Conservation (phyloP, 2,888 invertebrate species). For the Copidosoma aretas region DNA sequence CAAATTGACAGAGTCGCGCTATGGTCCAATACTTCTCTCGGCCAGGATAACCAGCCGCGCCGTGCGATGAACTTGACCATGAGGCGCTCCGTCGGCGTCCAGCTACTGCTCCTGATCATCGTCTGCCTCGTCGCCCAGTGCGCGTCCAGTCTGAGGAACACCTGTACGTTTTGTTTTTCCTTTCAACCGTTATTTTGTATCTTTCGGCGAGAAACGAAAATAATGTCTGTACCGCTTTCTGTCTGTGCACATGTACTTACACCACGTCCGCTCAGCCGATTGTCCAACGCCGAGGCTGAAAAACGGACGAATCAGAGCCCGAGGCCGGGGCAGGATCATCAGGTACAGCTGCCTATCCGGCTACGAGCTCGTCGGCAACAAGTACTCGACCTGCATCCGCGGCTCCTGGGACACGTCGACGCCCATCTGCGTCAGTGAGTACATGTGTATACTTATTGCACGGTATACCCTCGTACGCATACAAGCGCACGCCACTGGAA, state of each 20-base stretch:
- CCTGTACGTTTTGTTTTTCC: conserved; percentile 23
- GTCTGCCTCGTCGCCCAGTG: conserved; percentile 14
- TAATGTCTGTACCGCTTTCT: too few species aligned
- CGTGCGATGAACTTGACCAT: conserved; percentile 19
- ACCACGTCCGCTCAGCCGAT: conserved; percentile 1
- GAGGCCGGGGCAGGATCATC: conserved; percentile 66
- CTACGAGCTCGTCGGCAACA: conserved; percentile 73
- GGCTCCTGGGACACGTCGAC: conserved; percentile 75
- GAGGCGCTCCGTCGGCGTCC: conserved; percentile 19
- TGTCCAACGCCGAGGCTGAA: conserved; percentile 62
- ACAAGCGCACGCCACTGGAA: too few species aligned
- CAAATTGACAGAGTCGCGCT: too few species aligned
- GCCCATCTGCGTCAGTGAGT: conserved; percentile 79
- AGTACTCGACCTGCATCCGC: conserved; percentile 72
- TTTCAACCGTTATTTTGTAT: too few species aligned
- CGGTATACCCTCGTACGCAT: too few species aligned
- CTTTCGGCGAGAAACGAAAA: too few species aligned
- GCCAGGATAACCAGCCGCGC: too few species aligned
- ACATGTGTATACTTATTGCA: neutral
- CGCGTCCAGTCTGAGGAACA: conserved; percentile 7
- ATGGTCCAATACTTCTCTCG: too few species aligned
- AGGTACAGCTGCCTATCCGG: conserved; percentile 69
- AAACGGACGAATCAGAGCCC: conserved; percentile 64
- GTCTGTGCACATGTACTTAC: too few species aligned
- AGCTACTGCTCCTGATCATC: conserved; percentile 15